phyloP scores from a whole-genome alignment of 2,797 vertebrate genomes.

The Muscicapa striata region DNA sequence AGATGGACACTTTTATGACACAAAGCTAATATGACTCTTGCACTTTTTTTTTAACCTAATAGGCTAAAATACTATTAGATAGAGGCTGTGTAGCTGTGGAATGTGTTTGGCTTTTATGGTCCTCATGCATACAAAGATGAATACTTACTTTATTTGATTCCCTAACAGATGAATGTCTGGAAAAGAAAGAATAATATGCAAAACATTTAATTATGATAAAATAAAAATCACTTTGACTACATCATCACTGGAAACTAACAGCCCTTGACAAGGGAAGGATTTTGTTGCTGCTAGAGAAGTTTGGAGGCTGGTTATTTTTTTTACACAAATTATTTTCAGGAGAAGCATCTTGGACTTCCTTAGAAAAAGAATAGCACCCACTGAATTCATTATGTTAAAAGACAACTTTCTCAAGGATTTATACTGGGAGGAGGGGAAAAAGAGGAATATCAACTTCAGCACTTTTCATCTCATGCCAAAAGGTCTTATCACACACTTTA shows the following conservation, averaged over 20 bases:
- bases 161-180: constrained; percentile 61
- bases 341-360: neutral
- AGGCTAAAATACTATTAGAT: neutral
- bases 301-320: constrained; percentile 28
- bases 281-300: constrained; percentile 44
- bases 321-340: constrained; percentile 28
- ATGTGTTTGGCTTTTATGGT: neutral
- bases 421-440: neutral
- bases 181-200: constrained; percentile 40
- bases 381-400: neutral
- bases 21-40: neutral
- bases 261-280: neutral
- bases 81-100: neutral
- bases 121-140: neutral
- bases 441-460: neutral
- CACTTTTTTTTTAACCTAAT: neutral
- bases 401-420: neutral
- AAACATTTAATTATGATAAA: constrained; percentile 4
- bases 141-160: constrained; percentile 68
- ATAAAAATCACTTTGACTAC: constrained; percentile 25
- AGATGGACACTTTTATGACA: neutral
- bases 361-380: neutral
- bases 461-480: neutral
- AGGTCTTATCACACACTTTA: neutral
- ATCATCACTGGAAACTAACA: constrained; percentile 48